Conservation (phyloP, 2,888 invertebrate genomes). For the Lacanobia oleracea region DNA sequence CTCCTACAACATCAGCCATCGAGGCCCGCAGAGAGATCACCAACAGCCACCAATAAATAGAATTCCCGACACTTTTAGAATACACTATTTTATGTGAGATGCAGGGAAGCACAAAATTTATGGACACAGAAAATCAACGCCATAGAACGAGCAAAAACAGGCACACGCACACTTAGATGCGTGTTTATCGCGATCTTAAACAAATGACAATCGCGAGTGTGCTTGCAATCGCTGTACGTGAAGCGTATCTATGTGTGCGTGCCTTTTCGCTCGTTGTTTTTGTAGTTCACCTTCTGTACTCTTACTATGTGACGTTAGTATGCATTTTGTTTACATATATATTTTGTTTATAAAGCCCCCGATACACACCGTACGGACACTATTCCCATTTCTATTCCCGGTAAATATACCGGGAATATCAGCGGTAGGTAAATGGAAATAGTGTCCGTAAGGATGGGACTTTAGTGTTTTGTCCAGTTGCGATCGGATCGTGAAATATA, state of each 20-base stretch:
- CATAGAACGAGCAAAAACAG: not conserved
- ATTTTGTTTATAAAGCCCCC: conserved; percentile 49
- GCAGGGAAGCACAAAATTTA: conserved; percentile 14
- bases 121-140: not conserved
- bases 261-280: not conserved
- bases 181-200: not conserved
- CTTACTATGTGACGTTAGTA: not conserved
- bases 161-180: too few species aligned
- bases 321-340: conserved; percentile 43
- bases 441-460: conserved; percentile 9
- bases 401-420: conserved; percentile 24
- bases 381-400: too few species aligned
- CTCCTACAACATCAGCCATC: conserved; percentile 16
- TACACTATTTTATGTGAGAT: conserved; percentile 41
- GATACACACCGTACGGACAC: conserved; percentile 27
- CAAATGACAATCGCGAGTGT: not conserved
- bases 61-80: conserved; percentile 36
- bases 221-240: not conserved
- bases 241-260: not conserved
- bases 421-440: conserved; percentile 22
- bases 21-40: conserved; percentile 29
- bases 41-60: conserved; percentile 41
- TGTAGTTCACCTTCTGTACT: not conserved
- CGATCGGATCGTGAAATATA: not conserved
- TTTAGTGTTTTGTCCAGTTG: conserved; percentile 8